These are phyloP conservation scores for Mantis religiosa DNA, from an alignment of 2,888 invertebrate genomes.

Conservation along the genomic window DNA sequence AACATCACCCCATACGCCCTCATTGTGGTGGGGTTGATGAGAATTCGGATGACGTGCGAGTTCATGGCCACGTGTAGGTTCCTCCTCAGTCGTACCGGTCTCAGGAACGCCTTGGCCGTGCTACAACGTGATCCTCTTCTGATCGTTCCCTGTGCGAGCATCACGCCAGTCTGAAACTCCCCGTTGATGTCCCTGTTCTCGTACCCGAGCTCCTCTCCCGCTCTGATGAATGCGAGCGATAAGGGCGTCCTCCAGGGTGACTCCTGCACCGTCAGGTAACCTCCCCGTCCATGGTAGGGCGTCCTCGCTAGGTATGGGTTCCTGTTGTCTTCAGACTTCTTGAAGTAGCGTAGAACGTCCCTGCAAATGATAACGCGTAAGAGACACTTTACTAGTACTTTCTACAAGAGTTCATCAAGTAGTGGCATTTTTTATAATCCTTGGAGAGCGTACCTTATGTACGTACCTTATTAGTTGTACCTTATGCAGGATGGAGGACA, in stretches of 20 bases:
- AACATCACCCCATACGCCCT: conserved; percentile 79
- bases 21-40: conserved; percentile 70
- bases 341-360: conserved; percentile 81
- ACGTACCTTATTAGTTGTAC: too few species aligned
- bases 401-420: too few species aligned
- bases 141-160: conserved; percentile 78
- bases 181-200: conserved; percentile 80
- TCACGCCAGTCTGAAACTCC: conserved; percentile 71
- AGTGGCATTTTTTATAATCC: too few species aligned
- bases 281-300: conserved; percentile 66
- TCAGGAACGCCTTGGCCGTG: conserved; percentile 81
- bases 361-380: conserved; percentile 37
- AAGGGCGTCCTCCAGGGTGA: conserved; percentile 80
- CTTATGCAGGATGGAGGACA: too few species aligned
- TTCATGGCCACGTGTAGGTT: conserved; percentile 80
- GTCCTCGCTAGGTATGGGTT: conserved; percentile 74
- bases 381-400: too few species aligned
- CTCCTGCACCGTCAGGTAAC: conserved; percentile 74
- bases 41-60: conserved; percentile 69
- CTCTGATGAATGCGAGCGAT: conserved; percentile 77
- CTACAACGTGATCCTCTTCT: conserved; percentile 76
- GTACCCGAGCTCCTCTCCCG: conserved; percentile 78
- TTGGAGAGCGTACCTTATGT: too few species aligned
- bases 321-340: conserved; percentile 83
- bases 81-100: conserved; percentile 68